These are phyloP conservation scores for Pseudachorutes palmiensis DNA, from an alignment of 1,140 invertebrate species.

Conservation along the genomic window DNA sequence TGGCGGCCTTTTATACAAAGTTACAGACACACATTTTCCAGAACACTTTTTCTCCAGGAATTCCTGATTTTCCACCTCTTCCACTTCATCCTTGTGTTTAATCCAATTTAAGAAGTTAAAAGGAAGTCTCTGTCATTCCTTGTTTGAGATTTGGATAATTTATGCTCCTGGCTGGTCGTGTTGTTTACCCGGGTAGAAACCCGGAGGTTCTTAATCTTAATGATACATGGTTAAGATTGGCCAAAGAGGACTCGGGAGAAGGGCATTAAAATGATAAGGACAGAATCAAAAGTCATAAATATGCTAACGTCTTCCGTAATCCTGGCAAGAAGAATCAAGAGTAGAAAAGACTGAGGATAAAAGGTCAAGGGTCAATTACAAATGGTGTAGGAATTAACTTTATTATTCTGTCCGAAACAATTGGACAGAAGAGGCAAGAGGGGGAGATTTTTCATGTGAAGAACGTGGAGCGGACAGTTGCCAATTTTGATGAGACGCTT, in stretches of 20 bases:
- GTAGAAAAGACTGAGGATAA: no score
- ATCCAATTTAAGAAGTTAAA: background rate
- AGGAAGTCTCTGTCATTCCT: background rate
- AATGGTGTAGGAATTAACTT: no score
- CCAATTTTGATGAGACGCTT: slow-evolving; percentile 11
- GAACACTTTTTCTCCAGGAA: background rate
- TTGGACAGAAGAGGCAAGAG: background rate
- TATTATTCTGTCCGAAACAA: no score
- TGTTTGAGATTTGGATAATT: background rate
- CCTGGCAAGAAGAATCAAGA: background rate
- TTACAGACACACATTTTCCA: background rate
- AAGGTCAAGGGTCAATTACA: background rate
- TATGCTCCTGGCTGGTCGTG: background rate
- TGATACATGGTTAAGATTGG: background rate
- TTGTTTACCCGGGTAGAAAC: background rate
- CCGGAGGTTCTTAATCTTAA: background rate
- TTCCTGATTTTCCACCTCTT: background rate
- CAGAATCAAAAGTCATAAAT: background rate
- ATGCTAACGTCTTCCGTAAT: background rate
- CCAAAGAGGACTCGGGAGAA: background rate
- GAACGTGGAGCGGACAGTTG: slow-evolving; percentile 1
- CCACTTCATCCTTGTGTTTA: background rate
- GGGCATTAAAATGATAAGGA: slow-evolving; percentile 4
- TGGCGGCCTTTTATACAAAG: no score
- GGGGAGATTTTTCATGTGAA: background rate